These are phyloP conservation scores for Neogale vison DNA, from an alignment of 2,113 vertebrate species.

Conservation along the genomic window DNA sequence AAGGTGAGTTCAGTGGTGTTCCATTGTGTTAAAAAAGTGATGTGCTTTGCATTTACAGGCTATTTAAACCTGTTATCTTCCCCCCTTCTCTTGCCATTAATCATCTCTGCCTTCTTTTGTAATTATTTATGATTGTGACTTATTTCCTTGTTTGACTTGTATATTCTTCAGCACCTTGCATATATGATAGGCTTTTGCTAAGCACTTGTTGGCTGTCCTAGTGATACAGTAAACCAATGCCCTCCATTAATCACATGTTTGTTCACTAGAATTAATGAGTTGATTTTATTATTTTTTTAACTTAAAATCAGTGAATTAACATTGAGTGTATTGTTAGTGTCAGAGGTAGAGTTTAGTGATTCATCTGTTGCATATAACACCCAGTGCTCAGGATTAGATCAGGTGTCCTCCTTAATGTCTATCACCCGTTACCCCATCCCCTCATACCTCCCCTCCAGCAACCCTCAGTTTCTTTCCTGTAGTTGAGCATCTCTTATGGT, in stretches of 20 bases:
- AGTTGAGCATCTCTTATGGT: background rate
- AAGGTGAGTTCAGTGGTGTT: constrained; percentile 87
- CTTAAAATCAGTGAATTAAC: background rate
- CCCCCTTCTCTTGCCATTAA: no score
- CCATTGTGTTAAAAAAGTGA: background rate
- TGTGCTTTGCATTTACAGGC: background rate
- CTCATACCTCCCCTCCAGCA: background rate
- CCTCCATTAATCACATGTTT: no score
- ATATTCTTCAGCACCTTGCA: no score
- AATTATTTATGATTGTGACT: no score
- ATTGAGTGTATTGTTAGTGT: background rate
- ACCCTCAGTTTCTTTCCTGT: background rate
- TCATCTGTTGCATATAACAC: background rate
- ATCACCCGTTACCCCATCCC: background rate
- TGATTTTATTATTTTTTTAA: background rate
- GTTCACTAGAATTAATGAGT: no score
- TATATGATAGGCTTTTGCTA: no score
- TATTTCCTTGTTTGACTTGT: no score
- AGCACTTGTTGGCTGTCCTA: no score
- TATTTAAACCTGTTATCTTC: background rate
- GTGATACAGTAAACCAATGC: no score
- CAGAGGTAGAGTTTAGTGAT: background rate
- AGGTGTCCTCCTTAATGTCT: background rate
- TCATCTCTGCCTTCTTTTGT: no score
- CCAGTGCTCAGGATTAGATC: background rate